Conservation (phyloP, 1,140 invertebrate species). For the Solenopsis invicta region DNA sequence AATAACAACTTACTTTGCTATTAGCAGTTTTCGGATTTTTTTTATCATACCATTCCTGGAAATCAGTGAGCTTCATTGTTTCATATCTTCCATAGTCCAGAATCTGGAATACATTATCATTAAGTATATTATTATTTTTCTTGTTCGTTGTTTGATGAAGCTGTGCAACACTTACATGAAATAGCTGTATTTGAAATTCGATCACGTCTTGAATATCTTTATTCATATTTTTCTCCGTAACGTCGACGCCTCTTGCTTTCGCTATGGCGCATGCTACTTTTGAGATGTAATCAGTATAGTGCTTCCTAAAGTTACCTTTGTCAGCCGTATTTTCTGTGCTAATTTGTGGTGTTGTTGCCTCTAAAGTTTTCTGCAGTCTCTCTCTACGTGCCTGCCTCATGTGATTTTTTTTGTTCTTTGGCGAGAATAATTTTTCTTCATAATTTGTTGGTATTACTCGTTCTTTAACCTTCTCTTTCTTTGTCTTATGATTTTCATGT, state of each 20-base stretch:
- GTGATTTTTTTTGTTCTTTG: neutral
- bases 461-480: slow-evolving; percentile 2
- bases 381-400: neutral
- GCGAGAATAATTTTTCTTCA: neutral
- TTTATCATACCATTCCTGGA: slow-evolving; percentile 44
- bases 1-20: slow-evolving; percentile 40
- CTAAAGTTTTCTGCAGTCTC: neutral
- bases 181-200: slow-evolving; percentile 46
- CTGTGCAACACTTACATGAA: slow-evolving; percentile 3
- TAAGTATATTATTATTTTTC: neutral
- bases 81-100: fast-evolving
- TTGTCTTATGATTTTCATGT: neutral
- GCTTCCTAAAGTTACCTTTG: neutral
- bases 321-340: neutral
- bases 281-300: slow-evolving; percentile 21
- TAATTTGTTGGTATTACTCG: neutral
- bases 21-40: neutral
- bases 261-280: slow-evolving; percentile 37
- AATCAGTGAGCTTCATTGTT: neutral
- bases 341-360: neutral
- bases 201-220: slow-evolving; percentile 52
- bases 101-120: slow-evolving; percentile 27
- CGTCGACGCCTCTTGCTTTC: slow-evolving; percentile 32
- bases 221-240: slow-evolving; percentile 1
- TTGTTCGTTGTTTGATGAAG: neutral